Conservation (phyloP, 1,140 invertebrate species). For the Lepidurus arcticus region DNA sequence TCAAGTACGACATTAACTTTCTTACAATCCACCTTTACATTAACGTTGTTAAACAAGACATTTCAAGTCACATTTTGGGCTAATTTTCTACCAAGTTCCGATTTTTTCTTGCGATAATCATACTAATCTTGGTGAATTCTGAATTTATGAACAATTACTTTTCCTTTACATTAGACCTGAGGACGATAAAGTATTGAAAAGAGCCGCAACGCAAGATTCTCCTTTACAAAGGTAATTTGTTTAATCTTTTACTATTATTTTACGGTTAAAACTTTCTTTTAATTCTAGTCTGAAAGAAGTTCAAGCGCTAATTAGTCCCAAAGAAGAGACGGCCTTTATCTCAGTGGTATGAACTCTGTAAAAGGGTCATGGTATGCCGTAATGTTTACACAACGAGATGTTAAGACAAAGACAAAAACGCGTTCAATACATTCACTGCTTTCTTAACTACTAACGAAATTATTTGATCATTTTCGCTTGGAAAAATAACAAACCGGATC, state of each 20-base stretch:
- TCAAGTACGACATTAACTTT: not conserved
- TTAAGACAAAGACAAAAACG: too few relatives aligned
- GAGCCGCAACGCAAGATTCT: not conserved
- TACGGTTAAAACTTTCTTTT: not conserved
- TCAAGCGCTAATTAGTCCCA: not conserved
- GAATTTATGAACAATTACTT: too few relatives aligned
- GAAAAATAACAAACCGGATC: not conserved
- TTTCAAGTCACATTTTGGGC: too few relatives aligned
- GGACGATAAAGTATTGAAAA: not conserved
- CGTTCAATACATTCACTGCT: not conserved
- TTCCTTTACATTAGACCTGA: not conserved
- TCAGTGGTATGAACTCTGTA: slow-evolving; percentile 4
- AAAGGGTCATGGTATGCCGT: not conserved
- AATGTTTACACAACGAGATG: not conserved
- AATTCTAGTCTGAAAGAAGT: not conserved
- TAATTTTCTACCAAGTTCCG: too few relatives aligned
- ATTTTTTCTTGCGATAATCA: too few relatives aligned
- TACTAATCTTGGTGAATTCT: too few relatives aligned
- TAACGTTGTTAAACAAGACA: too few relatives aligned
- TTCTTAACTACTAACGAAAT: not conserved
- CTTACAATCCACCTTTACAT: not conserved
- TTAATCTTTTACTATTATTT: not conserved
- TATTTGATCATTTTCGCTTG: too few relatives aligned
- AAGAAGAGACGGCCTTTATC: not conserved
- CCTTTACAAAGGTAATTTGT: not conserved